Percentiles rank a stretch among this genome's conserved stretches.
Conservation (phyloP, 2,888 invertebrate species). For the Actias luna region DNA sequence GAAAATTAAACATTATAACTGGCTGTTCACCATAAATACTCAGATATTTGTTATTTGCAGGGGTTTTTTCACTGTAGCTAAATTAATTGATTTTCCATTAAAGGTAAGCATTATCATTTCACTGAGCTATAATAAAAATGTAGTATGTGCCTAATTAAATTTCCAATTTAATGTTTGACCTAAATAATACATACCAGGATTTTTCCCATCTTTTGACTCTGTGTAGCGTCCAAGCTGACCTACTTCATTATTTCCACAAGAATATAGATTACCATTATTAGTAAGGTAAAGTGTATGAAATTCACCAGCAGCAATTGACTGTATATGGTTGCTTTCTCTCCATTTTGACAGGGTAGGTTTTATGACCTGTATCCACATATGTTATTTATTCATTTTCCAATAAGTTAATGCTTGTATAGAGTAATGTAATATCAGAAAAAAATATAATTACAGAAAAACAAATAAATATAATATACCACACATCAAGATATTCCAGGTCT, state of each 20-base stretch:
- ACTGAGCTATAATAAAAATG: too few species aligned
- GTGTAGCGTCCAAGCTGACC: conserved; percentile 91
- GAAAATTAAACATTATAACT: too few species aligned
- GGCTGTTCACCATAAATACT: too few species aligned
- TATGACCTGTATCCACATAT: conserved; percentile 73
- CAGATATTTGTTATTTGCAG: too few species aligned
- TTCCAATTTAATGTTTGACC: not conserved
- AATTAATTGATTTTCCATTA: not conserved
- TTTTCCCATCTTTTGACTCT: conserved; percentile 49
- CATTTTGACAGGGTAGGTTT: conserved; percentile 84
- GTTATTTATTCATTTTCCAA: not conserved
- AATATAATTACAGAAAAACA: too few species aligned
- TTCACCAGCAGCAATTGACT: conserved; percentile 87
- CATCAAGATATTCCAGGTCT: too few species aligned
- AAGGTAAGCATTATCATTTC: too few species aligned
- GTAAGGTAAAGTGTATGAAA: conserved; percentile 91
- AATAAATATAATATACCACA: too few species aligned
- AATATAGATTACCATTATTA: conserved; percentile 89
- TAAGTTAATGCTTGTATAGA: not conserved
- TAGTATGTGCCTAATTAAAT: not conserved
- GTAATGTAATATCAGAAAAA: too few species aligned
- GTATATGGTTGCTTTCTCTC: conserved; percentile 80
- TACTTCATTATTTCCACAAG: conserved; percentile 96
- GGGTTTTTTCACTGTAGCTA: too few species aligned
- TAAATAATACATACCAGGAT: conserved; percentile 53